Base-by-base conservation (phyloP, 1,140 invertebrate genomes). In the Pemphigus obesinymphae region DNA sequence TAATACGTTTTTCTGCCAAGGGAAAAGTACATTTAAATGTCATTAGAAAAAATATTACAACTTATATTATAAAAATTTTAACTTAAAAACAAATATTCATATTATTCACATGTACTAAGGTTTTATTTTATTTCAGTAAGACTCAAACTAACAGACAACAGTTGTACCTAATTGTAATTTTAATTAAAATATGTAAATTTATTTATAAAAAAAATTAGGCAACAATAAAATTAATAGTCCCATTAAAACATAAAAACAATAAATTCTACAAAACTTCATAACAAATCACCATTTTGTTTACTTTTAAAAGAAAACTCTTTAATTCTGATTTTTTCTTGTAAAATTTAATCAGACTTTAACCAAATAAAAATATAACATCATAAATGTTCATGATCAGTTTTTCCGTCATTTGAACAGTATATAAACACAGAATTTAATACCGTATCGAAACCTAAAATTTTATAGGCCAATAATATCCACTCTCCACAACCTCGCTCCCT, bases 341-440 rank as follows among this genome's bases (percentile, higher is more conserved):
- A 76, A 23, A 55, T 55, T 76, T 55, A 11, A 76, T 55, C 20
- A 23, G 4, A 34, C 29, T 37, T 50, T 26, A 37, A 58, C 75
- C 31, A 37, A 55, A 37, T 78, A 78, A 58, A 58, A 58, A 40
- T 58, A 20, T 78, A 40, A 55, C 5, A 23, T 37, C 53, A 6
- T 78, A 40, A 40, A 58, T 20, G 40, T 78, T 58, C 50, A 78
- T 5, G 48, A 55, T 76, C 50, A 53, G 26, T 7, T 34, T 76
- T 37, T 76, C 50, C 73, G n/a, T 76, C 34, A 76, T 37, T 76
- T 53, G 11, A 23, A 50, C 45, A 50, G 10, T 53, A 76, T 11
- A 58, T 76, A 76, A 76, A 58, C 31, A 37, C 31, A 55, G 31
- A 40, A 76, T 76, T 58, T 76, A 76, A 76, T 76, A 76, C 58